Percentiles rank a stretch among this genome's conserved stretches.
These are phyloP conservation scores for Vireo altiloquus DNA, from an alignment of 2,113 vertebrate species.

Conservation along the genomic window DNA sequence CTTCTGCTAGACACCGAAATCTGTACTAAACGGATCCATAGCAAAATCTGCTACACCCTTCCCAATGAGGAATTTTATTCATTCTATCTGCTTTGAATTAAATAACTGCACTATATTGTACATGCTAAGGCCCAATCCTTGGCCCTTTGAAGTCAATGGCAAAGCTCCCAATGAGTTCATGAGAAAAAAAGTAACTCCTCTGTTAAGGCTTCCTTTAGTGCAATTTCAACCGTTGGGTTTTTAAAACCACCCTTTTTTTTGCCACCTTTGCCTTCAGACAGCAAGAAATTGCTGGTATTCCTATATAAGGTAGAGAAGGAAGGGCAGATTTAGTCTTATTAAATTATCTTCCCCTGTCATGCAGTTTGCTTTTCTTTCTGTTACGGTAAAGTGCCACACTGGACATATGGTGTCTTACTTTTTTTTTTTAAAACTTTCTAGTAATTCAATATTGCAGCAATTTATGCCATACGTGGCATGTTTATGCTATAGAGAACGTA, in stretches of 20 bases:
- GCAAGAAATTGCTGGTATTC: neutral
- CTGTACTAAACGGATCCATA: neutral
- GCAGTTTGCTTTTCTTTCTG: neutral
- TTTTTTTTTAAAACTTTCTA: neutral
- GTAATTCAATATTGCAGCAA: neutral
- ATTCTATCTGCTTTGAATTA: conserved; percentile 41
- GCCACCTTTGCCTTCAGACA: neutral
- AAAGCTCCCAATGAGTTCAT: conserved; percentile 10
- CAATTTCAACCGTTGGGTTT: neutral
- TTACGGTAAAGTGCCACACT: neutral
- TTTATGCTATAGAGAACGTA: neutral
- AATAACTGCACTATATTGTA: neutral
- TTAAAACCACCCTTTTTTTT: neutral
- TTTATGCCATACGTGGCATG: neutral
- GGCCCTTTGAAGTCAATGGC: conserved; percentile 6
- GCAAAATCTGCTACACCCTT: neutral
- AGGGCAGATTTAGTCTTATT: neutral
- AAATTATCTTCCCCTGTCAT: neutral
- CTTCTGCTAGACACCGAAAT: neutral
- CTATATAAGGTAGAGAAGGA: neutral
- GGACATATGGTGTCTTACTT: neutral
- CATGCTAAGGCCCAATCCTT: neutral
- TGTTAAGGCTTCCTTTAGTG: neutral
- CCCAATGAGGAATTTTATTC: neutral
- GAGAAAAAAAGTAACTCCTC: neutral